Base-by-base conservation (phyloP, 2,797 vertebrate genomes). In the Synanceia verrucosa region DNA sequence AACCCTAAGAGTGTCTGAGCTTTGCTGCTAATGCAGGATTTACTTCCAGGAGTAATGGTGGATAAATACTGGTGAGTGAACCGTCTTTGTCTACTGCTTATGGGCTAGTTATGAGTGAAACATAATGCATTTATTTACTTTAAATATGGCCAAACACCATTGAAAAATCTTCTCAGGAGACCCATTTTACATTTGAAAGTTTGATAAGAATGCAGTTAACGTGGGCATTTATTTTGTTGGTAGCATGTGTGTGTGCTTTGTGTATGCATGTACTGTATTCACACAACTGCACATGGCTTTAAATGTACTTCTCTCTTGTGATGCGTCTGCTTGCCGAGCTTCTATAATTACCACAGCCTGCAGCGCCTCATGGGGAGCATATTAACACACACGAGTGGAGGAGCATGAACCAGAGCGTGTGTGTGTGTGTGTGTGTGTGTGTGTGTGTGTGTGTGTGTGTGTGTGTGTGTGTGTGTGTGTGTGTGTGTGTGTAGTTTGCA, bases 351-450 rank as follows among this genome's bases (percentile, higher is more conserved):
- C 81, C 80, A 81, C 87, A 75, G 92, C 94, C 93, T 89, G 87
- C 88, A 92, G 94, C 88, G 19, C 85, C 88, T 93, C 93, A 93
- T 93, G 93, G 90, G 83, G 74, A 92, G 86, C 83, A 82, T 83
- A 92, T 94, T 93, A 94, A 91, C 87, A 84, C 91, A 93, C 92
- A 94, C 85, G 92, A 94, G 93, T 93, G 92, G 90, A 93, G 76
- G 66, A 89, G 83, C 84, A 79, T 67, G 73, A 81, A 78, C 69
- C 76, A 64, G 53, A 71, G 62, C 69, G 58, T 59, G 36, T 63
- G 55, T 48, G 39, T 36, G 59, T 31, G 28, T 48, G 46, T 26
- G 41, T 50, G 43, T 28, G 46, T 44, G 18, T 52, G 31, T 60
- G 26, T 21, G 29, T 55, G 19, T 31, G 34, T 66, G 55, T 26